A percentile compares a stretch with the other conserved stretches of the same genome.
These are phyloP conservation scores for Eurosta solidaginis DNA, from an alignment of 1,140 invertebrate genomes.

Conservation along the genomic window DNA sequence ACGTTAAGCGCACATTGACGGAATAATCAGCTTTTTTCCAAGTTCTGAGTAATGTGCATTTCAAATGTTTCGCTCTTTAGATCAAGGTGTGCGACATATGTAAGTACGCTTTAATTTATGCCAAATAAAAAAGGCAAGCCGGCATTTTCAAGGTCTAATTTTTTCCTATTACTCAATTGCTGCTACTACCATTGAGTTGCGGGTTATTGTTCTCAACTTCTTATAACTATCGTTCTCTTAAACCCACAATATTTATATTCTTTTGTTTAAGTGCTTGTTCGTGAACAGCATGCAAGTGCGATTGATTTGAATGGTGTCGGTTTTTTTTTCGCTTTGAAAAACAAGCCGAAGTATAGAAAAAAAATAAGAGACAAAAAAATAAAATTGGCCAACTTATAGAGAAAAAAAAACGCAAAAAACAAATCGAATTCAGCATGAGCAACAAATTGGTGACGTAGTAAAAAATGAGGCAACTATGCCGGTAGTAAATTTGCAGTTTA, in stretches of 20 bases:
- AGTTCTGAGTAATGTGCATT: too few relatives aligned
- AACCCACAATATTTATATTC: background rate
- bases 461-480: too few relatives aligned
- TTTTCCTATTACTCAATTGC: conserved; percentile 14
- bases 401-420: too few relatives aligned
- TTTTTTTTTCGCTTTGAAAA: background rate
- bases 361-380: background rate
- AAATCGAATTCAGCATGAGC: too few relatives aligned
- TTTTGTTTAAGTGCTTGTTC: background rate
- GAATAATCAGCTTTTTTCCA: too few relatives aligned
- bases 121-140: background rate
- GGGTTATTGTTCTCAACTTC: background rate
- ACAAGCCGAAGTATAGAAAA: background rate
- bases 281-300: background rate
- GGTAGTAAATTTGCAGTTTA: too few relatives aligned
- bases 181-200: background rate
- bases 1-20: too few relatives aligned
- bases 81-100: too few relatives aligned
- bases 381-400: too few relatives aligned
- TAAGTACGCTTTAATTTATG: background rate
- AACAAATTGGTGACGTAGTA: too few relatives aligned
- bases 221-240: background rate
- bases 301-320: background rate
- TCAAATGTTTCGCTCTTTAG: too few relatives aligned
- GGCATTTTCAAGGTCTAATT: conserved; percentile 20